Conservation (phyloP, 2,113 vertebrate genomes). For the Sceloporus undulatus region DNA sequence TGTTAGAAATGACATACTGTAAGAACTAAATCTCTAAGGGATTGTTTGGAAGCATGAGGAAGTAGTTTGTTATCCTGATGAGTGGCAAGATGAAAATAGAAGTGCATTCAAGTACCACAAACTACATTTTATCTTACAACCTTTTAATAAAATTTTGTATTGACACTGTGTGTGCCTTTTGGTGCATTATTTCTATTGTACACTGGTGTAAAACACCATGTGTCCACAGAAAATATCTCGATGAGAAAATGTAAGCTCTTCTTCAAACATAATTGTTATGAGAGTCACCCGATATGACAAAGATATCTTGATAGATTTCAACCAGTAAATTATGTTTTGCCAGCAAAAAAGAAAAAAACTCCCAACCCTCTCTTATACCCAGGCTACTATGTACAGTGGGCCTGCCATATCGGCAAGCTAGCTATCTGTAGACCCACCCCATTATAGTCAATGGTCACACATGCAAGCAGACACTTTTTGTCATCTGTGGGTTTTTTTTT, state of each 20-base stretch:
- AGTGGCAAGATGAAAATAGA: neutral
- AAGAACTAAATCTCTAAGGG: neutral
- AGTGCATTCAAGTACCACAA: neutral
- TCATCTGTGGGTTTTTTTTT: too few species aligned
- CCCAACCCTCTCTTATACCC: neutral
- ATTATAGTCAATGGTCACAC: too few species aligned
- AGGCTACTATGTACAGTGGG: neutral
- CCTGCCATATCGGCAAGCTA: too few species aligned
- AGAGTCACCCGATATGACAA: neutral
- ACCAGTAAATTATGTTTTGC: neutral
- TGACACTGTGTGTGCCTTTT: neutral
- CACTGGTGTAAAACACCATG: neutral
- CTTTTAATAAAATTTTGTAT: neutral
- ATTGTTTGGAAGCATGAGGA: conserved; percentile 14
- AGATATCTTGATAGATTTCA: neutral
- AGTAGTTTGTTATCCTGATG: conserved; percentile 49
- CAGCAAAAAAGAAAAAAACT: neutral
- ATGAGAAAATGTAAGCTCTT: neutral
- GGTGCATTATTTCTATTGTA: rapidly evolving
- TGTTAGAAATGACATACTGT: neutral
- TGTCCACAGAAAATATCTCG: neutral
- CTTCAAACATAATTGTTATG: neutral
- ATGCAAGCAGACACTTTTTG: too few species aligned
- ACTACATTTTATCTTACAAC: neutral
- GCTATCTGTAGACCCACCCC: too few species aligned